Evolutionary conservation across 2,888 invertebrate genomes (phyloP), one percentile per base, ranked within the genome.

Genomic region (Ennomos fuscantarius): DNA sequence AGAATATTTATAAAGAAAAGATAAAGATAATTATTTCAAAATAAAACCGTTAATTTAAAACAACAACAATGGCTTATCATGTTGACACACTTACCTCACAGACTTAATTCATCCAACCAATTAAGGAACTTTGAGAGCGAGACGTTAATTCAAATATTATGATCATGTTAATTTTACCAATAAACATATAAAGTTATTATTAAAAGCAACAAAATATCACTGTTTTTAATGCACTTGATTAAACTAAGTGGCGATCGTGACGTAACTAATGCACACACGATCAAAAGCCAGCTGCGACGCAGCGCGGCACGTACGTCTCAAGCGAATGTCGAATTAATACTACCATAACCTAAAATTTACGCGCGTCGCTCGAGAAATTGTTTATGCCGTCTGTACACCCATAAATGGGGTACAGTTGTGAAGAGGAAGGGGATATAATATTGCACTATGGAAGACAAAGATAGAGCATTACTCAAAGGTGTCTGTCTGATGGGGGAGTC

Each of bases 321-420:
- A 74, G 72, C 83, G 83, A 83, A 84, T 76, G 89, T 80, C 75
- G 84, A 83, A 82, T 86, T 87, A 86, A 86, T 85, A 92, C 91
- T 92, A 88, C 84, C 86, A 87, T 90, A 89, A 92, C 91, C 89
- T 91, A 83, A 89, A 90, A 90, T 82, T 85, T 88, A 87, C 85
- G 86, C 87, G 84, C 83, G 82, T 83, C 74, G 85, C 74, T 81
- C 79, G 81, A 83, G 85, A 85, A 81, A 88, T 86, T 87, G 86
- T 90, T 88, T 87, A 84, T 88, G 83, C 86, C 82, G 82, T 81
- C 84, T 78, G 84, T 81, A 80, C 80, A 76, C 73, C 75, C 77
- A 81, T 83, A 82, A 84, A 86, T 89, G 81, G 88, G 88, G 87
- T 87, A 83, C 84, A 79, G 77, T 72, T 77, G 76, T 72, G 79